These are phyloP conservation scores for Crocuta crocuta DNA, from an alignment of 2,113 vertebrate genomes.

Conservation along the genomic window DNA sequence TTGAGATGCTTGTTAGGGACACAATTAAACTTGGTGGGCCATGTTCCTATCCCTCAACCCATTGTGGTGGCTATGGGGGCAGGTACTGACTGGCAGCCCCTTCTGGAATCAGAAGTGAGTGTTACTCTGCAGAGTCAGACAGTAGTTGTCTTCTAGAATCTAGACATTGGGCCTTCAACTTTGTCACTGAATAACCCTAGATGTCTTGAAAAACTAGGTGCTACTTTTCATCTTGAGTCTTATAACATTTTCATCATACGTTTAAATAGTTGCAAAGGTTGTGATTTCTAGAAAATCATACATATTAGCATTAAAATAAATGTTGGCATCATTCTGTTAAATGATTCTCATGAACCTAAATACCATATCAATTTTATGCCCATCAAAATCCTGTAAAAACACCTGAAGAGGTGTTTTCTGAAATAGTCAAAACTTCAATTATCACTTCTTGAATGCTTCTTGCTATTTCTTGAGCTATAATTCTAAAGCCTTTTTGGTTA, in stretches of 20 bases:
- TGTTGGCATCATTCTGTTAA: not conserved
- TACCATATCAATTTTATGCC: not conserved
- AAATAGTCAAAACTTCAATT: not conserved
- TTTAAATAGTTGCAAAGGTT: not conserved
- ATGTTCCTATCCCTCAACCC: rapidly evolving
- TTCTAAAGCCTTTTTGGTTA: not conserved
- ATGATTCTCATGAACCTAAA: not conserved
- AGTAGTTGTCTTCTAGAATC: not conserved
- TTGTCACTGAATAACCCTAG: not conserved
- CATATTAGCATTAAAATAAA: not conserved
- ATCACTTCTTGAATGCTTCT: not conserved
- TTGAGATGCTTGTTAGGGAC: not conserved
- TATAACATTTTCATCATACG: not conserved
- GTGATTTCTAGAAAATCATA: not conserved
- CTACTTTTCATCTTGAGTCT: not conserved
- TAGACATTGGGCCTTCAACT: not conserved
- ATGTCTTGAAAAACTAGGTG: not conserved
- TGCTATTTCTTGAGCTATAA: not conserved
- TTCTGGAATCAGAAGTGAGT: not conserved
- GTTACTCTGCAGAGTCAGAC: not conserved
- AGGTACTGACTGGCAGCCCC: not conserved
- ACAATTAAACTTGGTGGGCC: not conserved
- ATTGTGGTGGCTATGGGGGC: rapidly evolving
- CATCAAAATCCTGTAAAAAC: not conserved
- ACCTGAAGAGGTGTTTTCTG: not conserved